These are phyloP conservation scores for Podargus strigoides DNA, from an alignment of 2,797 vertebrate species.

Conservation along the genomic window DNA sequence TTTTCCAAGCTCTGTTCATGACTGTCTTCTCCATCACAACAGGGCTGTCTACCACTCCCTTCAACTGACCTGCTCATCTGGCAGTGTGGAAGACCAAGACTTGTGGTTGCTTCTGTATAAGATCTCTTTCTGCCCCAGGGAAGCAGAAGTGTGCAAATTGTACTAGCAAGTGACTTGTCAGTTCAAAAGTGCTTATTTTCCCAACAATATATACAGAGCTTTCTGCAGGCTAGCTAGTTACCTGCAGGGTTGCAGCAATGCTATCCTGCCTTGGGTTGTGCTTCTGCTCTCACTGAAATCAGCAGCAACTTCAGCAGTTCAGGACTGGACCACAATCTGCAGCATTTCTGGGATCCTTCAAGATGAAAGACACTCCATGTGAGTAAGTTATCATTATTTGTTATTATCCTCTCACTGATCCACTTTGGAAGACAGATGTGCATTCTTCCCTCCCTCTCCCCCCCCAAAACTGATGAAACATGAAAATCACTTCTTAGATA, in stretches of 20 bases:
- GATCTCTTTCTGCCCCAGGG: background rate
- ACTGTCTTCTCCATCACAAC: background rate
- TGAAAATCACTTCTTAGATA: conserved; percentile 52
- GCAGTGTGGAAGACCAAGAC: background rate
- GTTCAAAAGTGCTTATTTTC: background rate
- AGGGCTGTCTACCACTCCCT: background rate
- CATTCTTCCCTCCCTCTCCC: background rate
- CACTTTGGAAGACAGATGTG: conserved; percentile 46
- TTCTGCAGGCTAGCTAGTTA: background rate
- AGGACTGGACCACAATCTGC: background rate
- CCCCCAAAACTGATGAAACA: conserved; percentile 13
- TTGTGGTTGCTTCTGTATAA: background rate
- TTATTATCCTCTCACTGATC: conserved; percentile 28
- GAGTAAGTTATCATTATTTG: conserved; percentile 20
- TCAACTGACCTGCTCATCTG: background rate
- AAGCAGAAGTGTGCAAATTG: background rate
- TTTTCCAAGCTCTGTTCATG: background rate
- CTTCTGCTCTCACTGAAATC: background rate
- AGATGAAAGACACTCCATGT: background rate
- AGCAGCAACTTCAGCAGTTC: background rate
- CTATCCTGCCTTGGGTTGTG: background rate
- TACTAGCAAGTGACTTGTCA: background rate
- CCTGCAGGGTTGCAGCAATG: background rate
- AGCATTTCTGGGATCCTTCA: background rate
- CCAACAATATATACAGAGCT: background rate